These are phyloP conservation scores for Perizoma affinitatum DNA, from an alignment of 2,888 invertebrate genomes.

Conservation along the genomic window DNA sequence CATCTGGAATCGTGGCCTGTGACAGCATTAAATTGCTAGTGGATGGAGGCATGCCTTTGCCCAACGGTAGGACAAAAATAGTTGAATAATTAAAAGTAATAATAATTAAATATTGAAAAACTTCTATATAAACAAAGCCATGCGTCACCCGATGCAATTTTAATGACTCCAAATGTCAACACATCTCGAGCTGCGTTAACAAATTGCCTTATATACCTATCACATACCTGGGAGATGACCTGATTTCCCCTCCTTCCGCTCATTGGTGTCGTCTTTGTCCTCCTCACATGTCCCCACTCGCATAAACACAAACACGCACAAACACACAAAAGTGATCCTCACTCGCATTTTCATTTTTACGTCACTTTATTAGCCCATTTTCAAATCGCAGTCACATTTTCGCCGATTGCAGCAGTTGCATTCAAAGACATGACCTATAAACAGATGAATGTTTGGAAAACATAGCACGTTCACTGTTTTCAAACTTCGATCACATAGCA, in stretches of 20 bases:
- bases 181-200: conserved; percentile 5
- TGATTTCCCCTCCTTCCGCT: conserved; percentile 64
- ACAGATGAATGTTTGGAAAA: conserved; percentile 46
- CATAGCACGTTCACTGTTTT: conserved; percentile 43
- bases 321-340: conserved; percentile 71
- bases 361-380: conserved; percentile 67
- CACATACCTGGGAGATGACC: conserved; percentile 64
- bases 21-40: too few species aligned
- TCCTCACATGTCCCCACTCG: conserved; percentile 64
- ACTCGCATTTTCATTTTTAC: conserved; percentile 73
- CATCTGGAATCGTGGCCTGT: too few species aligned
- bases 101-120: too few species aligned
- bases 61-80: too few species aligned
- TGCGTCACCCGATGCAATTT: conserved; percentile 28
- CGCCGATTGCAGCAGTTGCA: conserved; percentile 39
- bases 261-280: conserved; percentile 50
- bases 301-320: conserved; percentile 67
- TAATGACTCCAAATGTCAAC: conserved; percentile 27
- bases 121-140: conserved; percentile 35
- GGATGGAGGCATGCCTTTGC: too few species aligned
- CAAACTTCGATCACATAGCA: conserved; percentile 39
- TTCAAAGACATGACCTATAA: not conserved
- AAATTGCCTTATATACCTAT: conserved; percentile 16
- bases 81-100: too few species aligned
- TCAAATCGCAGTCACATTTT: conserved; percentile 78